phyloP scores from a whole-genome alignment of 2,888 invertebrate species.

The Lamellibrachia columna region DNA sequence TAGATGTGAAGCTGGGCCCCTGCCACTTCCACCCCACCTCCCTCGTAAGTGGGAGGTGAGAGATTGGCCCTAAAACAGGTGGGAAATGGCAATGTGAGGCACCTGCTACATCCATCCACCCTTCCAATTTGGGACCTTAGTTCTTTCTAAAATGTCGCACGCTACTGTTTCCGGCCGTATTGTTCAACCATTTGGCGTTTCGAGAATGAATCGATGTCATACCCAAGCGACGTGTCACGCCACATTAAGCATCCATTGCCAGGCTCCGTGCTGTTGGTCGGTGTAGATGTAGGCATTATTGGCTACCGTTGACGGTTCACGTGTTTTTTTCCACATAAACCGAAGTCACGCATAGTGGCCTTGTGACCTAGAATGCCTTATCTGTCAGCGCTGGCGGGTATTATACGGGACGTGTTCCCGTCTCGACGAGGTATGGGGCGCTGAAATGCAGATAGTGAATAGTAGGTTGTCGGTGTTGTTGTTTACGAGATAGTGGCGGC shows the following conservation, averaged over 20 bases:
- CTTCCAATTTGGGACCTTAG: not conserved
- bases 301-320: not conserved
- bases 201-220: constrained; percentile 10
- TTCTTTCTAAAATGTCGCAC: not conserved
- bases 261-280: not conserved
- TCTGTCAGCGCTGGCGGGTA: not conserved
- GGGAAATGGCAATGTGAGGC: too few relatives aligned
- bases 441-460: not conserved
- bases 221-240: not conserved
- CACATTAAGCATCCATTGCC: not conserved
- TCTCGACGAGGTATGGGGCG: not conserved
- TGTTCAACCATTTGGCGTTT: not conserved
- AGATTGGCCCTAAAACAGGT: too few relatives aligned
- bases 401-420: not conserved
- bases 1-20: too few relatives aligned
- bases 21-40: too few relatives aligned
- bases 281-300: not conserved
- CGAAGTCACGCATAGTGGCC: constrained; percentile 1
- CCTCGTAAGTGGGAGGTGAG: too few relatives aligned
- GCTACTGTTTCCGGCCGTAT: not conserved
- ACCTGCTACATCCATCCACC: not conserved
- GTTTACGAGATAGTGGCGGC: not conserved
- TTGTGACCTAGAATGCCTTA: not conserved
- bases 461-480: not conserved
- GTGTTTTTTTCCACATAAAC: not conserved